Conservation (phyloP, 2,113 vertebrate genomes). For the Oncorhynchus clarkii region DNA sequence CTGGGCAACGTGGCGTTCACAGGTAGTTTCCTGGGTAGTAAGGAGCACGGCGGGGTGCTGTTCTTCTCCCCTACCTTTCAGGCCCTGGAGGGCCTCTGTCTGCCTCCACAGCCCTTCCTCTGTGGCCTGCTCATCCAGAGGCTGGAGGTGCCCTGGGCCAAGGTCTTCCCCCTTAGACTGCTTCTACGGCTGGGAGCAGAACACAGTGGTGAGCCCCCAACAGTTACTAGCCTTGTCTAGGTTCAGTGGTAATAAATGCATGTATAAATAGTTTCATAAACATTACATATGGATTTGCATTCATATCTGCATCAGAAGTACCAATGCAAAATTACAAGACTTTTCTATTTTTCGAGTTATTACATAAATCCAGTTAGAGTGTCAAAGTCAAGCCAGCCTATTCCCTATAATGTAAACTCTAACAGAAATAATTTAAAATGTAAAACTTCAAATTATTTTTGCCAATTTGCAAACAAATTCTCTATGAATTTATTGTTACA, state of each 20-base stretch:
- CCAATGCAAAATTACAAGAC: too few species aligned
- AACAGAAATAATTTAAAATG: too few species aligned
- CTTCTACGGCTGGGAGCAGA: slow-evolving; percentile 87
- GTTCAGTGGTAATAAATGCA: not conserved
- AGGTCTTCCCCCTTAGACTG: slow-evolving; percentile 91
- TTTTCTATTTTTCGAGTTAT: too few species aligned
- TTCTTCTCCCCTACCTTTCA: slow-evolving; percentile 88
- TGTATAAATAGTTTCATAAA: too few species aligned
- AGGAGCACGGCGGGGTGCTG: slow-evolving; percentile 90
- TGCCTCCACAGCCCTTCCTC: slow-evolving; percentile 84
- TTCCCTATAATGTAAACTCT: too few species aligned
- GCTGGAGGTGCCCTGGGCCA: slow-evolving; percentile 93
- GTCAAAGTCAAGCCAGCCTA: too few species aligned
- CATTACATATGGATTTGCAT: too few species aligned
- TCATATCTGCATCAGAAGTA: too few species aligned
- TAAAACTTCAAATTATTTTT: too few species aligned
- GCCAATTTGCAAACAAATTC: too few species aligned
- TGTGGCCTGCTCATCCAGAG: slow-evolving; percentile 91
- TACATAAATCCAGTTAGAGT: too few species aligned
- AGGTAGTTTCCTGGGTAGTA: slow-evolving; percentile 84
- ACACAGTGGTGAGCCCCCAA: slow-evolving; percentile 74
- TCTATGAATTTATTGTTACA: too few species aligned
- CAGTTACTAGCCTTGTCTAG: not conserved
- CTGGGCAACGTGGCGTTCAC: slow-evolving; percentile 88
- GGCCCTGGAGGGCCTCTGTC: slow-evolving; percentile 75